A percentile compares a stretch with the other conserved stretches of the same genome.
Conservation (phyloP, 1,140 invertebrate genomes). For the Drosophila grimshawi region DNA sequence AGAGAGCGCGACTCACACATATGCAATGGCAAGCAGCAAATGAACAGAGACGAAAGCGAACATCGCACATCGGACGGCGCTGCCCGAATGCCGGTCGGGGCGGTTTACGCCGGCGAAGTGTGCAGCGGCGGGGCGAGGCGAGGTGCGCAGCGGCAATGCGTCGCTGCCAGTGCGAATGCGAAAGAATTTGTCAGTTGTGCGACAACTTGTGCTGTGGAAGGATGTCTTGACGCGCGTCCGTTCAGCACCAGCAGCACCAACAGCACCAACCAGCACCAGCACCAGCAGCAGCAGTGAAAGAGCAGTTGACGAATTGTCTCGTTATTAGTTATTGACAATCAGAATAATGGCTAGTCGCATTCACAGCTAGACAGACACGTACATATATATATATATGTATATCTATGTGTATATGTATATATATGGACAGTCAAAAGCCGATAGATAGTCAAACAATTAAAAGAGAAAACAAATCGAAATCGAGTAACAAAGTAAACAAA, state of each 20-base stretch:
- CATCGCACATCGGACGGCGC: conserved; percentile 19
- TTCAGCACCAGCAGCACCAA: conserved; percentile 27
- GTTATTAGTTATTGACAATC: conserved; percentile 41
- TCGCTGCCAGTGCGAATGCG: conserved; percentile 52
- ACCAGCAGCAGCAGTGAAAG: conserved; percentile 23
- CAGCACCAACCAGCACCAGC: conserved; percentile 15
- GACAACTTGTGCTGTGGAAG: conserved; percentile 78
- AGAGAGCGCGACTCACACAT: conserved; percentile 30
- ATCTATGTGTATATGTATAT: not conserved
- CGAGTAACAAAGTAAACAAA: conserved; percentile 30
- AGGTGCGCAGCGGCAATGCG: not conserved
- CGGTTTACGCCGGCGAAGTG: conserved; percentile 29
- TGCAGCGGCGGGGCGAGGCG: not conserved
- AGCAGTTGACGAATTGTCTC: conserved; percentile 13
- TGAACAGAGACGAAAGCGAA: conserved; percentile 45
- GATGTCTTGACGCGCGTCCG: conserved; percentile 79
- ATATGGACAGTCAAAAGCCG: conserved; percentile 1
- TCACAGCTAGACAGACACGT: conserved; percentile 1
- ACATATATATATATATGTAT: not conserved
- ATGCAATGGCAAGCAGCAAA: conserved; percentile 38
- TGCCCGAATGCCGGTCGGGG: conserved; percentile 59
- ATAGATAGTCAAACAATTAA: conserved; percentile 8
- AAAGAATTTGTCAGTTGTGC: conserved; percentile 79
- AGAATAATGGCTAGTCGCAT: conserved; percentile 24
- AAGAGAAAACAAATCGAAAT: conserved; percentile 26